Base-by-base conservation (phyloP, 2,888 invertebrate species). In the Tenthredo scrophulariae region DNA sequence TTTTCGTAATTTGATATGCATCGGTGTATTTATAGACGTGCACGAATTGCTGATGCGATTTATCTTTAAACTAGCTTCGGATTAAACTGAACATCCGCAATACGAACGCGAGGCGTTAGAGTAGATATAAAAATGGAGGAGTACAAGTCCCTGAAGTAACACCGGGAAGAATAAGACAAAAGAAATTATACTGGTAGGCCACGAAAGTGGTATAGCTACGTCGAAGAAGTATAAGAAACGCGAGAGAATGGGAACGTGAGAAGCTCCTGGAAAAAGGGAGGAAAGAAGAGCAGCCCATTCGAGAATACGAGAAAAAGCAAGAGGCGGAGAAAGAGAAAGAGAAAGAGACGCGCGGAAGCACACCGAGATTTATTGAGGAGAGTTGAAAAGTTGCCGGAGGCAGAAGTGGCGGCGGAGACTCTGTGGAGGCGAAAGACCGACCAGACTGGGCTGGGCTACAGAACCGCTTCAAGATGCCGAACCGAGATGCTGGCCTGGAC, bases 321-420 rank as follows among this genome's bases (percentile, higher is more conserved):
- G 37, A 37, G 29, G 22, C 37, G 4, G 75, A 29, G 29, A 33
- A 54, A 29, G 22, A 50, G 29, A 33, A 33, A 50, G 26, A 50
- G 77, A 33, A 33, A 54, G 77, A 77, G 50, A 77, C 58, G 58
- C 79, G 62, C 58, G 58, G 79, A 80, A 80, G 79, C 58, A 37
- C 58, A 58, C 79, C 33, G 79, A 90, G 90, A 91, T 91, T 91
- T 91, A 91, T 91, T 88, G 91, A 88, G 88, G 87, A 80, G 88
- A 90, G 90, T 90, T 90, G 89, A 90, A 90, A 91, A 92, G 90
- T 91, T 90, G 88, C 89, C 88, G 88, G 84, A 86, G 87, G 67
- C 83, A 67, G 46, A 67, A 65, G 67, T 18, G 50, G 15, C 67
- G 83, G 43, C 62, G 22, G 40, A 80, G 80, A 80, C 77, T 77